phyloP scores from a whole-genome alignment of 2,797 vertebrate genomes.

The Lycodopsis pacificus region DNA sequence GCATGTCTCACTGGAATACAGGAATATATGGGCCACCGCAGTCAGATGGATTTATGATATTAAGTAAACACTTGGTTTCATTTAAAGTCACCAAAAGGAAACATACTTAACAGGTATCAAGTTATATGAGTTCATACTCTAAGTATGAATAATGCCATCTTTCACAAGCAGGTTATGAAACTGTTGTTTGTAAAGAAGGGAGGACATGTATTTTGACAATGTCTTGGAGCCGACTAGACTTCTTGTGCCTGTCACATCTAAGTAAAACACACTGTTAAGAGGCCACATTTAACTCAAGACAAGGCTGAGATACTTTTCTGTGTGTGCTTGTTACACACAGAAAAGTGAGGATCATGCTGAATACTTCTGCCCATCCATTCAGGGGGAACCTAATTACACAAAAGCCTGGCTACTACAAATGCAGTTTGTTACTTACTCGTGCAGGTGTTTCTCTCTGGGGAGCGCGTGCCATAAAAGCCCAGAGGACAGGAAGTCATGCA shows the following conservation, averaged over 20 bases:
- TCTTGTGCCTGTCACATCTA: conserved; percentile 9
- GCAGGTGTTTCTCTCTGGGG: conserved; percentile 97
- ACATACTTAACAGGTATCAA: conserved; percentile 7
- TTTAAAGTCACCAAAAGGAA: conserved; percentile 38
- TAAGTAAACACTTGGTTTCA: conserved; percentile 33
- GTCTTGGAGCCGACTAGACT: background rate
- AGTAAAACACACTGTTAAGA: conserved; percentile 34
- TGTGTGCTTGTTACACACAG: conserved; percentile 7
- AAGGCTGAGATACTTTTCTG: conserved; percentile 8
- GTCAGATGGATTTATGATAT: conserved; percentile 35
- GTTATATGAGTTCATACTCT: background rate
- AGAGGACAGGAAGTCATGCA: conserved; percentile 97
- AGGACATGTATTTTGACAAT: conserved; percentile 24
- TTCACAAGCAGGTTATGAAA: conserved; percentile 18
- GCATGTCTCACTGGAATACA: conserved; percentile 33
- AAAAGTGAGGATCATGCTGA: background rate
- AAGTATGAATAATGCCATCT: conserved; percentile 11
- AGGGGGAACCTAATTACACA: background rate
- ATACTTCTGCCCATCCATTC: background rate
- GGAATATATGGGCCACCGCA: conserved; percentile 37
- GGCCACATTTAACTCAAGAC: conserved; percentile 11
- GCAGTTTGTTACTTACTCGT: conserved; percentile 85
- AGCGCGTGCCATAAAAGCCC: conserved; percentile 96
- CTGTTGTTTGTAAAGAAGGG: conserved; percentile 18
- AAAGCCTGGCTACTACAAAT: background rate